phyloP scores from a whole-genome alignment of 2,797 vertebrate genomes.

The Australoheros facetus region DNA sequence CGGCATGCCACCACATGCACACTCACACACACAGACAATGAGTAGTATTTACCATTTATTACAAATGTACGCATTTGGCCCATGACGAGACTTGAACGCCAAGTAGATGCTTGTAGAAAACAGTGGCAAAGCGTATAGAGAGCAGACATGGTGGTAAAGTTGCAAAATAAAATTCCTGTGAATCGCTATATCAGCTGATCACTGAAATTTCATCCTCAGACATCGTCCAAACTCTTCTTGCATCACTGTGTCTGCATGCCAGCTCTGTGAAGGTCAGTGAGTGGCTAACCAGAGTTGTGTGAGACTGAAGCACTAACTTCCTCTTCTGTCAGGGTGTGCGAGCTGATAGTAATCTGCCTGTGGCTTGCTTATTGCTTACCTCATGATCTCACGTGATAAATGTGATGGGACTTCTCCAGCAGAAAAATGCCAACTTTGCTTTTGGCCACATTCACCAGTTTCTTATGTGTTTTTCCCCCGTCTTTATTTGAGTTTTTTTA shows the following conservation, averaged over 20 bases:
- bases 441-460: not conserved
- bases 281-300: not conserved
- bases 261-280: conserved; percentile 2
- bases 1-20: too few relatives aligned
- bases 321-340: conserved; percentile 51
- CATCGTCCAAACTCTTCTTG: not conserved
- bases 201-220: not conserved
- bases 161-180: not conserved
- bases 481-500: not conserved
- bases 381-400: conserved; percentile 40
- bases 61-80: not conserved
- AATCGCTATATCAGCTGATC: not conserved
- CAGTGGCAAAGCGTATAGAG: not conserved
- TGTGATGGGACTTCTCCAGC: conserved; percentile 39
- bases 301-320: conserved; percentile 37
- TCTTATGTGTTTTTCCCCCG: not conserved
- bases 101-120: not conserved
- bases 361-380: conserved; percentile 33
- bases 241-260: not conserved
- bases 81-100: not conserved
- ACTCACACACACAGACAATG: not conserved
- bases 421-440: conserved; percentile 39
- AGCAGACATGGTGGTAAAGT: not conserved
- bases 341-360: conserved; percentile 49
- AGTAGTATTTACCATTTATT: too few relatives aligned